Conservation (phyloP, 2,797 vertebrate genomes). For the Halcyon badia region DNA sequence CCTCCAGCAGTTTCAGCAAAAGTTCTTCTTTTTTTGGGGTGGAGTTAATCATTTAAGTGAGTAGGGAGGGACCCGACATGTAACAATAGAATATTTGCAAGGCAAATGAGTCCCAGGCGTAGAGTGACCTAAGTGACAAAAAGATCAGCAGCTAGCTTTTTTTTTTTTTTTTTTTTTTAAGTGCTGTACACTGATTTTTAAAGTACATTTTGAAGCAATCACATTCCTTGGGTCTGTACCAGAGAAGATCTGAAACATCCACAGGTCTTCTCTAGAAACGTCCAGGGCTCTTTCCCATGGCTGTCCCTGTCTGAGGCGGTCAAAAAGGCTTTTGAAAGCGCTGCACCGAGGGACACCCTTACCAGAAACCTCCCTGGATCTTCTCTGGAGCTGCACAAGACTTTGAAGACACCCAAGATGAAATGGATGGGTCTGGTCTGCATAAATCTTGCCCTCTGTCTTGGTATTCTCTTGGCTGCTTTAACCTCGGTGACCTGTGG, state of each 20-base stretch:
- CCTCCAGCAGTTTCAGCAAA: conserved; percentile 11
- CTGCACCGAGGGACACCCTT: neutral
- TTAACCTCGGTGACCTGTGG: neutral
- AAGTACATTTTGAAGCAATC: neutral
- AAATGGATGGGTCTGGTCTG: neutral
- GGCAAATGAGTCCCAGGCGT: conserved; percentile 44
- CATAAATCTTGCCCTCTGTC: neutral
- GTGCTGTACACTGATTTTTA: neutral
- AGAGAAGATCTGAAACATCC: neutral
- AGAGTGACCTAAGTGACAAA: neutral
- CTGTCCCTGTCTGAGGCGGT: neutral
- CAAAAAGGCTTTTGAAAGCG: neutral
- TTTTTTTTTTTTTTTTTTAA: neutral
- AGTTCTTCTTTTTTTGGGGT: conserved; percentile 22
- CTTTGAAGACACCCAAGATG: neutral
- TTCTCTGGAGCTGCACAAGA: neutral
- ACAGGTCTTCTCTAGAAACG: neutral
- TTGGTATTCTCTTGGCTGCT: neutral
- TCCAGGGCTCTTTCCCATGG: neutral
- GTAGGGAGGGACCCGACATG: neutral
- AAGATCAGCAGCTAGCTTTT: neutral
- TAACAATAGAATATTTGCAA: conserved; percentile 58
- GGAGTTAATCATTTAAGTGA: conserved; percentile 9
- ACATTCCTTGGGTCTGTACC: neutral
- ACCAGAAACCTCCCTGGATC: neutral